These are phyloP conservation scores for Neodon shergylaensis DNA, from an alignment of 2,113 vertebrate species.

Conservation along the genomic window DNA sequence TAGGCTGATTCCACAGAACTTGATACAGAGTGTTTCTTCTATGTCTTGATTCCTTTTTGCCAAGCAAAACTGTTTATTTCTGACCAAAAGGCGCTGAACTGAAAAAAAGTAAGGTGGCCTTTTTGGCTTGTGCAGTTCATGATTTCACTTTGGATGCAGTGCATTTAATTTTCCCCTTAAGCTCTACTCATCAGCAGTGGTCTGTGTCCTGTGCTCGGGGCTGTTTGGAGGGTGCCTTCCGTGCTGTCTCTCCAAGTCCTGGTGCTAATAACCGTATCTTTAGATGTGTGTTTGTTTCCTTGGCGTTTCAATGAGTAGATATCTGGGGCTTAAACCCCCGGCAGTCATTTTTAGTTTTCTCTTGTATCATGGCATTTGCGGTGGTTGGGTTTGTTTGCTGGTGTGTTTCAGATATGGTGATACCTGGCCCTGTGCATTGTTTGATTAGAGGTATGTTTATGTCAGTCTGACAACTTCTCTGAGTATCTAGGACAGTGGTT, in stretches of 20 bases:
- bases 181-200: neutral
- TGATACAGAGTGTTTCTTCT: slow-evolving; percentile 63
- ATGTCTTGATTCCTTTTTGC: slow-evolving; percentile 66
- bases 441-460: slow-evolving; percentile 33
- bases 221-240: neutral
- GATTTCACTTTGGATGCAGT: neutral
- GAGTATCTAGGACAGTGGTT: neutral
- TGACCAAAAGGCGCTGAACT: slow-evolving; percentile 30
- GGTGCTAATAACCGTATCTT: neutral
- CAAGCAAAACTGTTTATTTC: slow-evolving; percentile 72
- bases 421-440: neutral
- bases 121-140: neutral
- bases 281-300: neutral
- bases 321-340: neutral
- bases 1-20: slow-evolving; percentile 73
- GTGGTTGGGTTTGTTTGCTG: neutral
- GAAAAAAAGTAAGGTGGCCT: slow-evolving; percentile 14
- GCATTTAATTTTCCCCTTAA: slow-evolving; percentile 18
- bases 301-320: neutral
- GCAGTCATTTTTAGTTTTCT: neutral
- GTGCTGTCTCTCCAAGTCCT: neutral
- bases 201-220: neutral
- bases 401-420: neutral
- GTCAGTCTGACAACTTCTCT: neutral
- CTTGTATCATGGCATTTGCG: neutral